Evolutionary conservation across 2,797 vertebrate genomes (phyloP).

Genomic region (Sphenopsis melanotis): DNA sequence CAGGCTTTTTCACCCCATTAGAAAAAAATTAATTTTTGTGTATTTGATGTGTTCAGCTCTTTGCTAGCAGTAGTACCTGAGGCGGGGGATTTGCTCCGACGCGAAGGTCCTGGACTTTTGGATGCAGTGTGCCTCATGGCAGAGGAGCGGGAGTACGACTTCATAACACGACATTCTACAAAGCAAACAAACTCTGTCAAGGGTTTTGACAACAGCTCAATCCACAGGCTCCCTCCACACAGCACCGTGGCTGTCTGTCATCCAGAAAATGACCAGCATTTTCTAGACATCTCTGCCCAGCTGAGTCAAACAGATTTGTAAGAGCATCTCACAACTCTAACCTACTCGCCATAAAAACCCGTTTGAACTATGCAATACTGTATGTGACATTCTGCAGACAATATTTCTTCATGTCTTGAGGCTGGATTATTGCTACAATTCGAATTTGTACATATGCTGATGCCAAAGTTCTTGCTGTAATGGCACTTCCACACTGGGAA

Average conservation of each 20-base stretch:
- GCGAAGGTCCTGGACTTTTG: constrained; percentile 85
- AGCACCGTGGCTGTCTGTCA: neutral
- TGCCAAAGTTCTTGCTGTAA: neutral
- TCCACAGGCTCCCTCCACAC: neutral
- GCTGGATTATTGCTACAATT: neutral
- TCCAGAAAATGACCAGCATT: neutral
- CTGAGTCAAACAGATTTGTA: neutral
- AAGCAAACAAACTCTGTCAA: neutral
- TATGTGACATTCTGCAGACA: neutral
- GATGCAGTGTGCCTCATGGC: constrained; percentile 74
- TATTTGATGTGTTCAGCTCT: neutral
- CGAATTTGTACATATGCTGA: neutral
- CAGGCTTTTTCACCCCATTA: neutral
- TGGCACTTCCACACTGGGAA: neutral
- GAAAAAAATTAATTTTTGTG: accelerated
- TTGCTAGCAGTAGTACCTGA: constrained; percentile 76
- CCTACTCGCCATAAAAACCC: neutral
- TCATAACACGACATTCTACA: constrained; percentile 90
- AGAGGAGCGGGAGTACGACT: constrained; percentile 82
- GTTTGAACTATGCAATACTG: neutral
- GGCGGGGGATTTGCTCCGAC: constrained; percentile 91
- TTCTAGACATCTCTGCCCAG: neutral
- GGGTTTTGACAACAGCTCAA: neutral
- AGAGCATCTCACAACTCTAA: neutral
- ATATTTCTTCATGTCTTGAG: neutral